These are phyloP conservation scores for Saccostrea glomerata DNA, from an alignment of 1,140 invertebrate genomes.

Conservation along the genomic window DNA sequence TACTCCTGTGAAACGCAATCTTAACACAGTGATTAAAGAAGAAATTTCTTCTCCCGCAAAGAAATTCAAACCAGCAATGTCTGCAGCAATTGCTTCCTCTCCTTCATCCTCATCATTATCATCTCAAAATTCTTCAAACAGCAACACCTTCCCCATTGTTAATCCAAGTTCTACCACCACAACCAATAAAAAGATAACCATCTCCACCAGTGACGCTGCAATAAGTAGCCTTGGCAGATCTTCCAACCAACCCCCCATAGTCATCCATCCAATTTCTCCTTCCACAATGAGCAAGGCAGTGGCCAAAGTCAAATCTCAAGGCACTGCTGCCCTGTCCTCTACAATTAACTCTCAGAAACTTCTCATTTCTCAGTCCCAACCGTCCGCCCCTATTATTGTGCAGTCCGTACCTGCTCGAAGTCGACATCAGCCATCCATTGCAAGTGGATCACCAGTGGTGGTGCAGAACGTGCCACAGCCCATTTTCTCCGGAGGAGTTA, in stretches of 20 bases:
- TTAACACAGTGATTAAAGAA: conserved; percentile 63
- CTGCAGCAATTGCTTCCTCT: background rate
- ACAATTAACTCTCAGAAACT: background rate
- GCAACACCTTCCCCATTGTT: conserved; percentile 3
- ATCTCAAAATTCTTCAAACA: conserved; percentile 19
- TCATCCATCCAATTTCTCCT: conserved; percentile 33
- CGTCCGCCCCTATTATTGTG: conserved; percentile 18
- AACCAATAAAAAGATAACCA: conserved; percentile 29
- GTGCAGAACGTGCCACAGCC: conserved; percentile 41
- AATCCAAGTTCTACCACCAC: background rate
- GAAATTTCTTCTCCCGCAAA: conserved; percentile 61
- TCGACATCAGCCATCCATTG: background rate
- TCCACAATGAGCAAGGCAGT: conserved; percentile 26
- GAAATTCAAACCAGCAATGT: conserved; percentile 44
- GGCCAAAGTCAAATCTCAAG: background rate
- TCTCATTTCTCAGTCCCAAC: conserved; percentile 4
- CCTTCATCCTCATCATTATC: background rate
- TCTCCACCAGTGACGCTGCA: conserved; percentile 14
- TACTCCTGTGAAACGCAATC: conserved; percentile 59
- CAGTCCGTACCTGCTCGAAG: conserved; percentile 12
- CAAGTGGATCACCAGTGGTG: conserved; percentile 49
- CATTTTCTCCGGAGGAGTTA: background rate
- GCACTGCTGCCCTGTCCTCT: background rate
- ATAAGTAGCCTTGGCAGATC: conserved; percentile 20
- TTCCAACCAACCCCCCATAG: background rate